Conservation (phyloP, 1,140 invertebrate species). For the Drosophila elegans region DNA sequence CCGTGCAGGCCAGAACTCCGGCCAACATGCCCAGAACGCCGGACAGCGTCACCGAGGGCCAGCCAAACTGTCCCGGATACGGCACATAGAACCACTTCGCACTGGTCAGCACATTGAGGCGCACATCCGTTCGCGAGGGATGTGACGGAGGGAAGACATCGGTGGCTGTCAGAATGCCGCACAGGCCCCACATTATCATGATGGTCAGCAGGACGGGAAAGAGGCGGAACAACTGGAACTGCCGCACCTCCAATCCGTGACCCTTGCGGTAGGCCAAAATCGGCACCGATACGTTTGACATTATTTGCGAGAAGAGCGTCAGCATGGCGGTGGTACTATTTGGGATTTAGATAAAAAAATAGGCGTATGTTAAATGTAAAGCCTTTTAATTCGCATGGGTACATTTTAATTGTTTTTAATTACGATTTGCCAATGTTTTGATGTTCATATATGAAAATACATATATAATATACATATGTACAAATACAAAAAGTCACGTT, state of each 20-base stretch:
- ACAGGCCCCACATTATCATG: conserved; percentile 91
- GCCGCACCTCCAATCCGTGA: conserved; percentile 86
- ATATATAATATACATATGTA: too few species aligned
- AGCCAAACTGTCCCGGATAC: conserved; percentile 95
- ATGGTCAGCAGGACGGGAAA: conserved; percentile 94
- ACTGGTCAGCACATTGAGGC: conserved; percentile 89
- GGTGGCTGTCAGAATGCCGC: conserved; percentile 90
- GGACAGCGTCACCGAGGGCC: conserved; percentile 88
- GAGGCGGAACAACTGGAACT: conserved; percentile 92
- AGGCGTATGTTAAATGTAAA: neutral
- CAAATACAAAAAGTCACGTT: too few species aligned
- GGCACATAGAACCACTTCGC: conserved; percentile 94
- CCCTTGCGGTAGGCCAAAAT: conserved; percentile 87
- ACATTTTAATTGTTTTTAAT: too few species aligned
- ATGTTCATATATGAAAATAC: too few species aligned
- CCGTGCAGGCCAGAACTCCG: conserved; percentile 92
- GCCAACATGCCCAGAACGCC: conserved; percentile 93
- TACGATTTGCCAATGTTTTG: too few species aligned
- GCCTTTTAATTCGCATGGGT: too few species aligned
- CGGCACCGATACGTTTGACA: conserved; percentile 89
- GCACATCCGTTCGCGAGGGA: conserved; percentile 91
- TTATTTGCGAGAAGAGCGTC: conserved; percentile 92
- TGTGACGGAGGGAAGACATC: conserved; percentile 89
- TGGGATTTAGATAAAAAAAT: conserved; percentile 11
- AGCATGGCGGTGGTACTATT: conserved; percentile 92